These are phyloP conservation scores for Xylota sylvarum DNA, from an alignment of 2,888 invertebrate genomes.

Conservation along the genomic window DNA sequence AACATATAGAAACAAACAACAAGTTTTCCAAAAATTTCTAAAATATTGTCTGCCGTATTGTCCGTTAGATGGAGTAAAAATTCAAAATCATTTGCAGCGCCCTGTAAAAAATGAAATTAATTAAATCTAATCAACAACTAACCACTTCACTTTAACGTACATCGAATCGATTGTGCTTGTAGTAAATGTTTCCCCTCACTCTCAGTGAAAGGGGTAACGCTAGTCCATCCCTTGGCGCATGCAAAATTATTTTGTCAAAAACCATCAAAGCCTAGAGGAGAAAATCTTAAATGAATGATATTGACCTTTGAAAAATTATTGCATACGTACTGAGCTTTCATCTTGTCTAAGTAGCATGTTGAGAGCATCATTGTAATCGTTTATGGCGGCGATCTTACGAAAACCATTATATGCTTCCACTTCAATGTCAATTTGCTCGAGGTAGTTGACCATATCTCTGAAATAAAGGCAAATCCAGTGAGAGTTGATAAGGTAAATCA, in stretches of 20 bases:
- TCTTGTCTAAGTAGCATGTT: slow-evolving; percentile 26
- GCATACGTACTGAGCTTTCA: slow-evolving; percentile 20
- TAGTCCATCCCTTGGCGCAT: slow-evolving; percentile 25
- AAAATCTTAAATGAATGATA: background rate
- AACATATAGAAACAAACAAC: slow-evolving; percentile 32
- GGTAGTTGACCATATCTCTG: slow-evolving; percentile 25
- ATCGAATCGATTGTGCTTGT: slow-evolving; percentile 35
- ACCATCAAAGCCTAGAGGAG: slow-evolving; percentile 14
- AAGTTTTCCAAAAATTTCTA: slow-evolving; percentile 35
- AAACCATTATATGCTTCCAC: background rate
- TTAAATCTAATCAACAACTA: background rate
- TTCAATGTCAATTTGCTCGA: slow-evolving; percentile 33
- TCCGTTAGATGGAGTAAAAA: slow-evolving; percentile 14
- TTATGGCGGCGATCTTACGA: slow-evolving; percentile 36
- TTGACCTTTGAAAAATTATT: too few species aligned
- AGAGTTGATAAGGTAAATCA: too few species aligned
- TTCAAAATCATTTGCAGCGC: slow-evolving; percentile 39
- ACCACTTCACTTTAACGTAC: background rate
- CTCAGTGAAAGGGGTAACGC: slow-evolving; percentile 18
- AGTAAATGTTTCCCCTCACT: slow-evolving; percentile 25
- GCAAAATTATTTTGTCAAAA: slow-evolving; percentile 34
- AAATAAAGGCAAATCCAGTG: background rate
- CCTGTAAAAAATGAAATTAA: background rate
- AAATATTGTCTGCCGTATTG: slow-evolving; percentile 5
- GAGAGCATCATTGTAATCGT: slow-evolving; percentile 38